Base-by-base conservation (phyloP, 2,888 invertebrate species). In the Ectobius pallidus region DNA sequence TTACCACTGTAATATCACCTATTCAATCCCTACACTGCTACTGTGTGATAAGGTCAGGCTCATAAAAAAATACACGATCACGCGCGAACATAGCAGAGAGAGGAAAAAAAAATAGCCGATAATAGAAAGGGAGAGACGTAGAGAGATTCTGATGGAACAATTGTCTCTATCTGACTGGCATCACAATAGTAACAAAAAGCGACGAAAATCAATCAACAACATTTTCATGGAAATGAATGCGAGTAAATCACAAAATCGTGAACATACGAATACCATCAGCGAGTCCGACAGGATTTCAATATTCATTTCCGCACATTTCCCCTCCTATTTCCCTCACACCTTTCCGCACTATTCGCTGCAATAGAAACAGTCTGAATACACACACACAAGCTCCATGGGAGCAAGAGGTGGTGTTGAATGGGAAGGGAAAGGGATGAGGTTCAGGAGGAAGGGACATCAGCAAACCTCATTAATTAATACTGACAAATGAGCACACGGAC, bases 391-490 rank as follows among this genome's bases (percentile, higher is more conserved):
- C 44, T 32, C 18, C 44, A 42, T 18, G 27, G 65, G 65, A 18
- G 39, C 20, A 63, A 42, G 46, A 22, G 46, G 27, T n/a, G 49
- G n/a, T 27, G 61, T 20, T 34, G 63, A 63, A n/a, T 34, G 27
- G 49, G 32, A n/a, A n/a, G n/a, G n/a, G n/a, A n/a, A n/a, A n/a
- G n/a, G n/a, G n/a, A n/a, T n/a, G n/a, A n/a, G n/a, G n/a, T n/a
- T n/a, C n/a, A n/a, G 9, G 61, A 61, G 25, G 22, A 30, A 49
- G 68, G 49, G 55, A 32, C 52, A 55, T 63, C 63, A 65, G 22
- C 65, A 65, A 32, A 25, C 65, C 65, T 73, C 73, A 73, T 73
- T 73, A 73, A 73, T 73, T 73, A 73, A 69, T 69, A 62, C 52
- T 72, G 72, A 72, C 72, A 72, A 72, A 69, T 69, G 72, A 73